Evolutionary conservation across 1,140 invertebrate species (phyloP).

Genomic region (Drosophila elegans): DNA sequence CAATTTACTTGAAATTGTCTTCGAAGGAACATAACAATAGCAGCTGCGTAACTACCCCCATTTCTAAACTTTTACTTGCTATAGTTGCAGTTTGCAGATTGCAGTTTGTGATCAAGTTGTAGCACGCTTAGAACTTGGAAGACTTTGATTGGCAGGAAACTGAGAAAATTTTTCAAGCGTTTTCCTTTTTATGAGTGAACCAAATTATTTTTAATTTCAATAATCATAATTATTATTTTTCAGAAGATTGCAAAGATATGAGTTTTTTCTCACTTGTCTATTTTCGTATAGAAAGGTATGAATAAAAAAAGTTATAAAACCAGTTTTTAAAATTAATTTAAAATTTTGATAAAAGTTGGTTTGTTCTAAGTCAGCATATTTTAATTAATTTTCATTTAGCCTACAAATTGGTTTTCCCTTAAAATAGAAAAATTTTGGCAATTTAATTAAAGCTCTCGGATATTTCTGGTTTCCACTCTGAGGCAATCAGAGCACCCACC

Average conservation of each 20-base stretch:
- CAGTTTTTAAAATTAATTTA: too few species aligned
- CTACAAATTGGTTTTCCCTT: not conserved
- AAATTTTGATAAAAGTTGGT: not conserved
- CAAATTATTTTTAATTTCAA: constrained; percentile 3
- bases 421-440: constrained; percentile 9
- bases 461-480: constrained; percentile 22
- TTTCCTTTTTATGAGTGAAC: not conserved
- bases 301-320: too few species aligned
- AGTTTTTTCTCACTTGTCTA: not conserved
- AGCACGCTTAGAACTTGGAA: constrained; percentile 21
- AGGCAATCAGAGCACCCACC: constrained; percentile 16
- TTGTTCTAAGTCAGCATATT: not conserved
- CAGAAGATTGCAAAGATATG: not conserved
- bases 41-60: constrained; percentile 13
- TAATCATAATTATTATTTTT: not conserved
- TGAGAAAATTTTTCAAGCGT: constrained; percentile 1
- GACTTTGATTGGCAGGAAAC: constrained; percentile 18
- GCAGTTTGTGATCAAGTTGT: constrained; percentile 28
- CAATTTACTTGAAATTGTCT: constrained; percentile 55
- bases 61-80: constrained; percentile 10
- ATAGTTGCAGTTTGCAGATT: constrained; percentile 15
- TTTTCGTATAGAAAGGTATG: too few species aligned
- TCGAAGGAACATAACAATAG: constrained; percentile 24
- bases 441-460: constrained; percentile 34
- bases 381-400: constrained; percentile 7